These are phyloP conservation scores for Corythornis cristatus DNA, from an alignment of 2,113 vertebrate species.

Conservation along the genomic window DNA sequence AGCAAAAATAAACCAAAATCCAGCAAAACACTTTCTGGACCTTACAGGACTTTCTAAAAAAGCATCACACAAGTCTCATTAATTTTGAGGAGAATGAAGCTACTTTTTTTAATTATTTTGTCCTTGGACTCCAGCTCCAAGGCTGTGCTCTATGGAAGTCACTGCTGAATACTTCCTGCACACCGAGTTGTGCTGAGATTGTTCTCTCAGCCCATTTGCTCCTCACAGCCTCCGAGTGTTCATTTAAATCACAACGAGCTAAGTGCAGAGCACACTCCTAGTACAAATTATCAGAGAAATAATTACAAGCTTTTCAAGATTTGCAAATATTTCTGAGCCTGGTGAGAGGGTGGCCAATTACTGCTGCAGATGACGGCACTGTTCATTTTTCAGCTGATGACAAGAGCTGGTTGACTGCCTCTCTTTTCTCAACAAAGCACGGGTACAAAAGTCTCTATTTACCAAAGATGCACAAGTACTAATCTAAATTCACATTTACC, in stretches of 20 bases:
- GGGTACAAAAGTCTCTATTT: background rate
- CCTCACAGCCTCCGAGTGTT: background rate
- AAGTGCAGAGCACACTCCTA: background rate
- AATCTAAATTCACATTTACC: background rate
- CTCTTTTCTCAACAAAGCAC: background rate
- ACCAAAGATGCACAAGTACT: background rate
- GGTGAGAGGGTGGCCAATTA: background rate
- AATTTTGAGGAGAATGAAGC: slow-evolving; percentile 8
- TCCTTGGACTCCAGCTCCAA: background rate
- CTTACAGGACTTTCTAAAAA: slow-evolving; percentile 5
- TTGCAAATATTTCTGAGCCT: background rate
- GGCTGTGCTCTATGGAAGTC: slow-evolving; percentile 26
- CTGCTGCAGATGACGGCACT: background rate
- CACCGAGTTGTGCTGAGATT: background rate
- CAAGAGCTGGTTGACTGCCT: background rate
- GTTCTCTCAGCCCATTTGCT: background rate
- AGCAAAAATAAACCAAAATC: background rate
- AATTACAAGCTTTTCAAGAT: background rate
- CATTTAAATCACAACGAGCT: background rate
- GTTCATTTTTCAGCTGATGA: background rate
- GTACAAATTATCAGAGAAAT: background rate
- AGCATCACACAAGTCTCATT: background rate
- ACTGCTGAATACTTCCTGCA: background rate
- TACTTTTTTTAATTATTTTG: background rate
- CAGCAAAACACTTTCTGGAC: background rate